Base-by-base conservation (phyloP, 2,113 vertebrate genomes). In the Conger conger region DNA sequence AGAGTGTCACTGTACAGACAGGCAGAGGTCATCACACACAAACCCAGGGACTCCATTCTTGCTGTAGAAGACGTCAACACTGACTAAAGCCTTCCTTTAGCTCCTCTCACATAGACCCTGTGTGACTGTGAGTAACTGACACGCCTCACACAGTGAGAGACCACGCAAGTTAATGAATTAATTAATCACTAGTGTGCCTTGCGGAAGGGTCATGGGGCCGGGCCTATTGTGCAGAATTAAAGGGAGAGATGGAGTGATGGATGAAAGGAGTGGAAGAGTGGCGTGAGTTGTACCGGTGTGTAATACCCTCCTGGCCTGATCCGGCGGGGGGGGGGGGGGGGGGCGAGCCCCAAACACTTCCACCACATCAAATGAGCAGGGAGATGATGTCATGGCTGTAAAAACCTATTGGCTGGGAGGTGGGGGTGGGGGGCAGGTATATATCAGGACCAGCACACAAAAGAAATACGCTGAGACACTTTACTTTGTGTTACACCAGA, bases 1-100 rank as follows among this genome's bases (percentile, higher is more conserved):
- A n/a, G n/a, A 90, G 90, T 87, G 87, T 85, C 80, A 80, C 80
- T 79, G 11, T 38, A 20, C 81, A 82, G 42, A 8, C 80, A 54
- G 27, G 30, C 15, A 81, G 17, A 30, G 23, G n/a, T n/a, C n/a
- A n/a, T n/a, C n/a, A n/a, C n/a, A n/a, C n/a, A 81, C 42, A 84
- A 73, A 54, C 83, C 76, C 73, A 42, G 40, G 40, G 40, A 6
- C 9, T 50, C 45, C 15, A 13, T 50, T 15, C 45, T 50, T 13
- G 15, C 45, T 15, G 7, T 15, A 13, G 20, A 60, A 23, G 57
- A 60, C 23, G 23, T 60, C 27, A 60, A 20, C 57, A 60, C 57
- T 60, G 57, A 60, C 3, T 23, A 60, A 27, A 27, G n/a, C n/a
- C n/a, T n/a, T n/a, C 57, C 45, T 13, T 15, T 42, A 9, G 40